Conservation (phyloP, 2,797 vertebrate species). For the Eulemur coronatus region DNA sequence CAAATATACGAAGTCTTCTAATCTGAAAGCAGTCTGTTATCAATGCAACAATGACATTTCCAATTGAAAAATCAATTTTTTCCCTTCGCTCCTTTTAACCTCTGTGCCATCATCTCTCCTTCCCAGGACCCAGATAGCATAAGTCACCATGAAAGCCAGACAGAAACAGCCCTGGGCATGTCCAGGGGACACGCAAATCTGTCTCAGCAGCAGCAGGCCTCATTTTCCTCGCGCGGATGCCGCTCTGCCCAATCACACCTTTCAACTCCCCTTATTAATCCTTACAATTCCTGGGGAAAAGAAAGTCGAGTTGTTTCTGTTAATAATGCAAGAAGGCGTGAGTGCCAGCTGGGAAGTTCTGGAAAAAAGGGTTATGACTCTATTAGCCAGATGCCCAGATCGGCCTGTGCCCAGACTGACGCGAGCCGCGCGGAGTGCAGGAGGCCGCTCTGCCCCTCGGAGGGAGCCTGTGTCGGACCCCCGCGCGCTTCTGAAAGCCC, state of each 20-base stretch:
- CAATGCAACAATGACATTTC: constrained; percentile 55
- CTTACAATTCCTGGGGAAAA: constrained; percentile 26
- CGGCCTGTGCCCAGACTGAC: neutral
- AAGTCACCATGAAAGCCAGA: constrained; percentile 56
- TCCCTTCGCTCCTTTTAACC: constrained; percentile 71
- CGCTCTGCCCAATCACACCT: neutral
- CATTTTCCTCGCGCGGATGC: neutral
- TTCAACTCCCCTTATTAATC: constrained; percentile 47
- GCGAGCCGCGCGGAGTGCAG: rapidly evolving
- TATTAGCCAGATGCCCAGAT: neutral
- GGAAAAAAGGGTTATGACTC: neutral
- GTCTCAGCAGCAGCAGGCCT: constrained; percentile 19
- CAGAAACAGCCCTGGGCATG: constrained; percentile 38
- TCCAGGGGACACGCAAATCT: constrained; percentile 57
- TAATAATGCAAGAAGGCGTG: neutral
- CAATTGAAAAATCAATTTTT: constrained; percentile 68
- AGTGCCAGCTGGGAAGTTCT: neutral
- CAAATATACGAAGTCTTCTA: neutral
- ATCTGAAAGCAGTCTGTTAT: constrained; percentile 56
- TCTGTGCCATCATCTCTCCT: constrained; percentile 57
- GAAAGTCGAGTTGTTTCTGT: neutral
- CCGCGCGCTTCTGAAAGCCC: rapidly evolving
- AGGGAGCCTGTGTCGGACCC: rapidly evolving
- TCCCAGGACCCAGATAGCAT: constrained; percentile 41
- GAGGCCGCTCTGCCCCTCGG: rapidly evolving